Evolutionary conservation across 1,140 invertebrate species (phyloP).

Genomic region (Pseudomyrmex cubaensis): DNA sequence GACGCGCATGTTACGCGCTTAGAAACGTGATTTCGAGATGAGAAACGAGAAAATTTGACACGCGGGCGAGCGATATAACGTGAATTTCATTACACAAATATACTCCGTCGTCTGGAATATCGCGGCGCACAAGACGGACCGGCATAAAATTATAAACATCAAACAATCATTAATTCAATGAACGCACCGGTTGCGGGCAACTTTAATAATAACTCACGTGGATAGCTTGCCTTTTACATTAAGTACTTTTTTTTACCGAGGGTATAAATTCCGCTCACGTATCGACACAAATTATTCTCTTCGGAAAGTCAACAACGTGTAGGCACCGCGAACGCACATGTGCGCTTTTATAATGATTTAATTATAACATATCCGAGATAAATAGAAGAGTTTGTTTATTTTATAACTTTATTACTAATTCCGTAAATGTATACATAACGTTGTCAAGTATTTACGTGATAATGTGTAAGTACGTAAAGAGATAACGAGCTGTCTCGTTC

Average conservation of each 20-base stretch:
- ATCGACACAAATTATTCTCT: constrained; percentile 39
- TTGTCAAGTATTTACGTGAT: constrained; percentile 4
- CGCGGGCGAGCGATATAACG: constrained; percentile 12
- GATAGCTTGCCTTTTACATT: constrained; percentile 36
- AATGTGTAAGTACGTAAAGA: constrained; percentile 41
- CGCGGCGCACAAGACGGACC: constrained; percentile 31
- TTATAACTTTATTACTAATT: constrained; percentile 60
- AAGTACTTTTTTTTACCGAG: constrained; percentile 40
- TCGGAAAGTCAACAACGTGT: constrained; percentile 22
- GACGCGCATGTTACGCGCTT: constrained; percentile 36
- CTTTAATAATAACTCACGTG: constrained; percentile 63
- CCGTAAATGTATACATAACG: neutral
- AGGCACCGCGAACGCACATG: neutral
- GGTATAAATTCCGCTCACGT: constrained; percentile 39
- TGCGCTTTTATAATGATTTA: constrained; percentile 50
- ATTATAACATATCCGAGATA: constrained; percentile 44
- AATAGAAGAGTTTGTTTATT: constrained; percentile 36
- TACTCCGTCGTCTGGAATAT: constrained; percentile 3
- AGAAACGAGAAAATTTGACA: constrained; percentile 8
- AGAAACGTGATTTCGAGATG: constrained; percentile 1
- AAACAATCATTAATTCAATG: constrained; percentile 57
- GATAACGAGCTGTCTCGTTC: constrained; percentile 35
- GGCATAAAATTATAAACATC: constrained; percentile 65
- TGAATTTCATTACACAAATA: constrained; percentile 52
- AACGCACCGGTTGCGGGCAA: constrained; percentile 62